These are phyloP conservation scores for Elymnias hypermnestra DNA, from an alignment of 1,140 invertebrate species.

Conservation along the genomic window DNA sequence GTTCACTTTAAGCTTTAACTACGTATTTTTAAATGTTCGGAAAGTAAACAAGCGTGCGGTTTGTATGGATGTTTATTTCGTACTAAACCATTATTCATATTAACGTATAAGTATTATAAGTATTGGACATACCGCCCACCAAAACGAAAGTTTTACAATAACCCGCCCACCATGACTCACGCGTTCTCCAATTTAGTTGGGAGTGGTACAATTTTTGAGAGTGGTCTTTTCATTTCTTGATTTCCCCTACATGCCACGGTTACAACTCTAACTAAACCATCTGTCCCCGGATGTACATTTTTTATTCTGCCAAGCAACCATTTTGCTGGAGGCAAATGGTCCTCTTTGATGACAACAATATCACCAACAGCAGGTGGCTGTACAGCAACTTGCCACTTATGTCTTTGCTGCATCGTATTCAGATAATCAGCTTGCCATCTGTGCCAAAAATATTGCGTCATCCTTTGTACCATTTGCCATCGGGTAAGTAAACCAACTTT, in stretches of 20 bases:
- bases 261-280: constrained; percentile 8
- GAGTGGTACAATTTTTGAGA: background rate
- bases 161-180: no score
- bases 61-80: no score
- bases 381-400: constrained; percentile 21
- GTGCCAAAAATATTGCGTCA: constrained; percentile 30
- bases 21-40: no score
- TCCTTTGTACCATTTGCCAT: constrained; percentile 31
- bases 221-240: constrained; percentile 7
- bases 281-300: constrained; percentile 13
- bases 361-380: constrained; percentile 17
- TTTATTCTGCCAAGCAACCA: constrained; percentile 45
- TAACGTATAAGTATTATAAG: no score
- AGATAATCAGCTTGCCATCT: constrained; percentile 24
- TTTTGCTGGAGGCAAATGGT: constrained; percentile 28
- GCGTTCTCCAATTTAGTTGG: background rate
- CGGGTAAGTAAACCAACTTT: constrained; percentile 17
- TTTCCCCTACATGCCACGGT: constrained; percentile 12
- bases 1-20: no score
- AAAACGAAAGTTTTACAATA: no score
- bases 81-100: no score
- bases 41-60: no score
- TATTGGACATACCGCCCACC: no score
- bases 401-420: constrained; percentile 26
- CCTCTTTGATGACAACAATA: constrained; percentile 36